Percentiles rank a stretch among this genome's conserved stretches.
Conservation (phyloP, 2,113 vertebrate species). For the Hyla sarda region DNA sequence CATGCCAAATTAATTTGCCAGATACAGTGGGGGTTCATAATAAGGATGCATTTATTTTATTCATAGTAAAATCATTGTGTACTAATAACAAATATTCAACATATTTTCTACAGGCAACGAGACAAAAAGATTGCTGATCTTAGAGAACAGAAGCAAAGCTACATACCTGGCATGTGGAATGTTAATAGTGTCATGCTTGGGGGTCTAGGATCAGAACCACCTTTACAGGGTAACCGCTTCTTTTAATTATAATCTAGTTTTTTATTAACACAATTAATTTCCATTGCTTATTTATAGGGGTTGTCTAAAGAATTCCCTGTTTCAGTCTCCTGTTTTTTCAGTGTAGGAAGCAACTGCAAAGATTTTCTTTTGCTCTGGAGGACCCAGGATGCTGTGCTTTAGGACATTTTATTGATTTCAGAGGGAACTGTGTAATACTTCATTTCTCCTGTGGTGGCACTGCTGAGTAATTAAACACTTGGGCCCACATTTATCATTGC, state of each 20-base stretch:
- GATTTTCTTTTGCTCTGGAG: not conserved
- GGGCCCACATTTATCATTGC: no score
- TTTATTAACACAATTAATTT: not conserved
- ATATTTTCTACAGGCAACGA: constrained; percentile 36
- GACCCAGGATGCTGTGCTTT: not conserved
- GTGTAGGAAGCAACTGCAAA: not conserved
- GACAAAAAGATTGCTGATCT: constrained; percentile 50
- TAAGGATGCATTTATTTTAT: constrained; percentile 15
- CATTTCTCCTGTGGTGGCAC: no score
- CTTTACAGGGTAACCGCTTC: constrained; percentile 39
- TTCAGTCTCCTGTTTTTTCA: not conserved
- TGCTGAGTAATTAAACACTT: no score
- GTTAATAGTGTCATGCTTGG: constrained; percentile 59
- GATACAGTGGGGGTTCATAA: constrained; percentile 26
- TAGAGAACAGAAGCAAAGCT: constrained; percentile 43
- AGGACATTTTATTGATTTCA: no score
- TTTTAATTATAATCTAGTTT: not conserved
- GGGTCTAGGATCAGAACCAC: constrained; percentile 56
- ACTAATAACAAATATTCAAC: constrained; percentile 43
- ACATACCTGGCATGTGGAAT: constrained; percentile 55
- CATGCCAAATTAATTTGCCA: constrained; percentile 34
- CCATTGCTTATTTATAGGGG: not conserved
- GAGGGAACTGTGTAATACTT: no score
- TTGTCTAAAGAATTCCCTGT: not conserved
- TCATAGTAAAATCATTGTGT: constrained; percentile 29